Evolutionary conservation across 2,888 invertebrate species (phyloP).

Genomic region (Sericinus montela): DNA sequence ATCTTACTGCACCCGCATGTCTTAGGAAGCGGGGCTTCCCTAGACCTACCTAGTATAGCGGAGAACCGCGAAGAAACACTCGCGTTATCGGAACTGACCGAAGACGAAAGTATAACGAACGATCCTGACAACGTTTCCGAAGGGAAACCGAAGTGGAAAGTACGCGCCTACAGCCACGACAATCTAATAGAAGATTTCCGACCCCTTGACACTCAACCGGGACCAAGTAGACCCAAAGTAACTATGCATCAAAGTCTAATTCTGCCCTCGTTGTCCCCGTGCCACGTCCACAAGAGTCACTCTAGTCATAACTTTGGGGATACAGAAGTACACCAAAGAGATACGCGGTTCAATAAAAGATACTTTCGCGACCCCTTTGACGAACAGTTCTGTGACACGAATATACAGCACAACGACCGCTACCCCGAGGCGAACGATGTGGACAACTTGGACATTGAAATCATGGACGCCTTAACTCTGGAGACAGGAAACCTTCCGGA

Average conservation of each 20-base stretch:
- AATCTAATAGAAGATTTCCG: slow-evolving; percentile 24
- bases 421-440: slow-evolving; percentile 65
- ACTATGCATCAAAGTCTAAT: slow-evolving; percentile 52
- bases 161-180: slow-evolving; percentile 46
- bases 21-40: slow-evolving; percentile 49
- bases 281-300: slow-evolving; percentile 42
- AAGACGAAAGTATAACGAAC: slow-evolving; percentile 23
- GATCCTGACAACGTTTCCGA: slow-evolving; percentile 4
- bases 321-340: slow-evolving; percentile 27
- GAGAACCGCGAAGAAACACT: slow-evolving; percentile 51
- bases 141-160: slow-evolving; percentile 22
- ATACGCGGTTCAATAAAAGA: slow-evolving; percentile 30
- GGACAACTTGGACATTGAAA: slow-evolving; percentile 58
- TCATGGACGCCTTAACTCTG: slow-evolving; percentile 57
- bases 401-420: slow-evolving; percentile 65
- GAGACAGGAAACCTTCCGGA: slow-evolving; percentile 63
- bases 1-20: slow-evolving; percentile 57
- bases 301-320: slow-evolving; percentile 47
- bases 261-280: slow-evolving; percentile 26
- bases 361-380: slow-evolving; percentile 25
- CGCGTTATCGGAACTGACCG: slow-evolving; percentile 35
- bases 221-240: slow-evolving; percentile 19
- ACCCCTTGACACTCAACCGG: slow-evolving; percentile 6
- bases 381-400: slow-evolving; percentile 53
- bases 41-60: slow-evolving; percentile 56